phyloP scores from a whole-genome alignment of 2,113 vertebrate species.

The Indicator maculatus region DNA sequence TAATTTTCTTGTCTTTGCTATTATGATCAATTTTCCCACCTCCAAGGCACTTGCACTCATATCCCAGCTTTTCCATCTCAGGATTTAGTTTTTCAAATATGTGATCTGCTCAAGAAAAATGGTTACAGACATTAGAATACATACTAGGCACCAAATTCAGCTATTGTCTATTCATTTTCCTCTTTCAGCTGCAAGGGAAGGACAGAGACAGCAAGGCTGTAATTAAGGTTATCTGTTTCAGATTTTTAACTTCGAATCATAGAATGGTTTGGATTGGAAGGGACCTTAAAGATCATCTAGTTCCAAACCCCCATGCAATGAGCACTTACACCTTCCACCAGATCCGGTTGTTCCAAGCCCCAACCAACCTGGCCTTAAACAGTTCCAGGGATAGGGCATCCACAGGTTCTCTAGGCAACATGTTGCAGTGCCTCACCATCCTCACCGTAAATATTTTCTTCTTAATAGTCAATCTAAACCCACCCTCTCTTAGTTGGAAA shows the following conservation, averaged over 20 bases:
- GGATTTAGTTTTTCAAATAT: constrained; percentile 89
- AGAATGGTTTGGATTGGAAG: background rate
- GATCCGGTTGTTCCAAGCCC: background rate
- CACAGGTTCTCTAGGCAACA: background rate
- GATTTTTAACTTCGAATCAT: background rate
- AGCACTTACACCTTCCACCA: background rate
- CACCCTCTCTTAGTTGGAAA: background rate
- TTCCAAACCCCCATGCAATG: background rate
- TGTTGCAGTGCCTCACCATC: background rate
- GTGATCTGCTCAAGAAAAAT: constrained; percentile 77
- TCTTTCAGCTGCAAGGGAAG: background rate
- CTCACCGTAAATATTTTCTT: background rate
- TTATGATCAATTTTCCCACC: constrained; percentile 91
- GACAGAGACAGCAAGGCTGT: fast-evolving
- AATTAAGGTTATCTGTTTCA: background rate
- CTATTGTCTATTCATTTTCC: background rate
- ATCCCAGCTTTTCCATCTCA: constrained; percentile 83
- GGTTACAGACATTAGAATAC: background rate
- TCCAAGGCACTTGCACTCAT: constrained; percentile 86
- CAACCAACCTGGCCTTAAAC: background rate
- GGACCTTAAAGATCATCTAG: background rate
- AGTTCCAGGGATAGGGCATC: background rate
- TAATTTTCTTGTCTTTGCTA: constrained; percentile 83
- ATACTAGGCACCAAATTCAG: fast-evolving
- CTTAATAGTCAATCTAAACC: background rate